Evolutionary conservation across 2,797 vertebrate genomes (phyloP).

Genomic region (Parauchenoglanis ngamensis): DNA sequence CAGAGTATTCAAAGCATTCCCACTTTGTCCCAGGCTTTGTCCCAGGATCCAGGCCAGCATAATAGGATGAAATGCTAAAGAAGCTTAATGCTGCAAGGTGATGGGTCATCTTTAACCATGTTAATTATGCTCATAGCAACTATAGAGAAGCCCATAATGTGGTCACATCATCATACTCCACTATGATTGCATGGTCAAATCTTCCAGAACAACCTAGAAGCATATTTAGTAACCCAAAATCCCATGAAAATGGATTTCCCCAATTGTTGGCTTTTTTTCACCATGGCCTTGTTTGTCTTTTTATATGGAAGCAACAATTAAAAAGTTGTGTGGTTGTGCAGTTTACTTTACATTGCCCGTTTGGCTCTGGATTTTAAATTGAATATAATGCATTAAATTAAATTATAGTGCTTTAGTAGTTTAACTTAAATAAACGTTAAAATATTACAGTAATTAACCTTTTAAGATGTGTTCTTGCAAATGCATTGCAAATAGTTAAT

Average conservation of each 20-base stretch:
- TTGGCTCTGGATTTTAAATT: background rate
- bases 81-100: slow-evolving; percentile 64
- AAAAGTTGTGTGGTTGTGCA: background rate
- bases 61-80: slow-evolving; percentile 70
- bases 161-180: background rate
- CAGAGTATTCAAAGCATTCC: slow-evolving; percentile 22
- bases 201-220: background rate
- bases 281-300: background rate
- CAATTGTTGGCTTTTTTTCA: background rate
- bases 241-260: background rate
- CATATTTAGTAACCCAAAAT: background rate
- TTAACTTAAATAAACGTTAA: background rate
- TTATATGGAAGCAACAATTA: background rate
- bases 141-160: slow-evolving; percentile 18
- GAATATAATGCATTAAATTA: background rate
- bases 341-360: background rate
- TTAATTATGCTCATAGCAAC: slow-evolving; percentile 42
- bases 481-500: background rate
- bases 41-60: slow-evolving; percentile 62
- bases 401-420: background rate
- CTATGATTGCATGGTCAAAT: background rate
- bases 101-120: slow-evolving; percentile 52
- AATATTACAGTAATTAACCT: background rate
- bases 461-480: background rate
- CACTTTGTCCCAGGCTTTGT: slow-evolving; percentile 40